Evolutionary conservation across 2,888 invertebrate species (phyloP), one percentile per base, ranked within the genome.

Genomic region (Agrilus cyanescens): DNA sequence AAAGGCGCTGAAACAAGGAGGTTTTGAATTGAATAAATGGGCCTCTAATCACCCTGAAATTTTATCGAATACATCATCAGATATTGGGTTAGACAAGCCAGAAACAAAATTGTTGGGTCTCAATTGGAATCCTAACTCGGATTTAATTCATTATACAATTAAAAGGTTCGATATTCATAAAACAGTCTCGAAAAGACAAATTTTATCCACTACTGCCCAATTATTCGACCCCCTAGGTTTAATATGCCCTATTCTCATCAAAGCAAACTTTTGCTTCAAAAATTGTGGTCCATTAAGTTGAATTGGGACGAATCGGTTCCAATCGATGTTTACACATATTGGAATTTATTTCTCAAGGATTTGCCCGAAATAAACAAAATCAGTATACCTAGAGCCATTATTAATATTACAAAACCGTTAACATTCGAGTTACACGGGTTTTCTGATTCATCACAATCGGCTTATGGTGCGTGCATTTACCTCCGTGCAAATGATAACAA

Each of bases 261-360:
- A 40, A 6, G 52, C 53, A 16, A 55, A 55, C 49, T 54, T 15
- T 25, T 53, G 12, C n/a, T 40, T 12, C 32, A 40, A 40, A 8
- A 16, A 4, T 16, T 32, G 10, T 40, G 40, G 40, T 12, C 12
- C 3, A 32, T 31, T 32, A 32, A 40, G 14, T 15, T 32, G 2
- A 13, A 20, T 18, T 40, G 40, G 40, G 40, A 40, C 16, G 33
- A 40, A 12, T 12, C 40, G 16, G 32, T 32, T 2, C 40, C 40
- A 4, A 15, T n/a, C 12, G n/a, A 39, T 32, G 32, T 39, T 6
- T 32, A 18, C 12, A 30, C 12, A 30, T 12, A 8, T 12, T 39
- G 32, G 39, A 16, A 12, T 4, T 7, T 12, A 13, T 32, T 39
- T 30, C 31, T 12, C 12, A 7, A 39, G 4, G 4, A 20, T 5